Percentiles rank a stretch among this genome's conserved stretches.
Conservation (phyloP, 2,113 vertebrate species). For the Rhipidura dahli region DNA sequence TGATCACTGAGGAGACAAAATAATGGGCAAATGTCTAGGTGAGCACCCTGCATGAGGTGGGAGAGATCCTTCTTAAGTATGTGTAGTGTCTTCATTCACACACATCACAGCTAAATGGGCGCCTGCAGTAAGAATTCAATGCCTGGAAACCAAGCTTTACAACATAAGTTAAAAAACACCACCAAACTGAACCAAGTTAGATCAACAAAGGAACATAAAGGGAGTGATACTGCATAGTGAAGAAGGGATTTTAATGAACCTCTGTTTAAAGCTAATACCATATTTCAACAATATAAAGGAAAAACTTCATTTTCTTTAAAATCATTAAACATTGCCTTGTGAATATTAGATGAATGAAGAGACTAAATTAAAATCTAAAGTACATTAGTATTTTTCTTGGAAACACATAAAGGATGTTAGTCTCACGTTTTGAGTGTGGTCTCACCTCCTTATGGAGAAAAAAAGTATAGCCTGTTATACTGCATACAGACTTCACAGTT, state of each 20-base stretch:
- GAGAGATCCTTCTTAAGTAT: neutral
- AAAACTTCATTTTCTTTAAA: neutral
- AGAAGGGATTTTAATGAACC: neutral
- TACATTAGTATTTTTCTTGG: neutral
- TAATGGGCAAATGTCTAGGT: neutral
- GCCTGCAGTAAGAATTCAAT: neutral
- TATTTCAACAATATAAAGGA: neutral
- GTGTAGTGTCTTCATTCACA: accelerated
- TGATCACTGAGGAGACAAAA: neutral
- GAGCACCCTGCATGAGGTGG: neutral
- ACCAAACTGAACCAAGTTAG: neutral
- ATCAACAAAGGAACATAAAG: neutral
- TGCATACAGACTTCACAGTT: neutral
- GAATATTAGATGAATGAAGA: neutral
- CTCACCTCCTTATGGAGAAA: neutral
- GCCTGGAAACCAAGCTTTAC: neutral
- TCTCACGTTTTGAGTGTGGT: neutral
- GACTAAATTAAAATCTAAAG: neutral
- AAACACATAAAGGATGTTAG: neutral
- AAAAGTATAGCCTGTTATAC: neutral
- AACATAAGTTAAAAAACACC: neutral
- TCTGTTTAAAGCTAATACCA: neutral
- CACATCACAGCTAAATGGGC: neutral
- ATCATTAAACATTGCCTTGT: neutral
- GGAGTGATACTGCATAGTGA: neutral